A percentile compares a stretch with the other conserved stretches of the same genome.
Conservation (phyloP, 2,888 invertebrate genomes). For the Chesias legatella region DNA sequence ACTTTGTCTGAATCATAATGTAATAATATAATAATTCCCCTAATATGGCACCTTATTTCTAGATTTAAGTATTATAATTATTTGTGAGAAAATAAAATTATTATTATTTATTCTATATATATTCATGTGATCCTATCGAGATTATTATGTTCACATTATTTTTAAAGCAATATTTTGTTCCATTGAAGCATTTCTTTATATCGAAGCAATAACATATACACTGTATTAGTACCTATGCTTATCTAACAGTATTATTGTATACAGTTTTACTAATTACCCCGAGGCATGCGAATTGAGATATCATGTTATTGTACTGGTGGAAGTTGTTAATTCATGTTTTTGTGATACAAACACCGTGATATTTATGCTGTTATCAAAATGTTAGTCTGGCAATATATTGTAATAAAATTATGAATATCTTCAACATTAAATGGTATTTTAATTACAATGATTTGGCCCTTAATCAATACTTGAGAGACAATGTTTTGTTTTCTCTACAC, state of each 20-base stretch:
- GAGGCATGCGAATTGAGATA: constrained; percentile 25
- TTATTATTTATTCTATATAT: too few species aligned
- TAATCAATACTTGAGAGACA: constrained; percentile 1
- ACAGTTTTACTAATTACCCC: constrained; percentile 29
- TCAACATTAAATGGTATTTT: constrained; percentile 30
- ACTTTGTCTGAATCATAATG: constrained; percentile 34
- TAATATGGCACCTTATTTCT: constrained; percentile 53
- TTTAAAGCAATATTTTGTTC: constrained; percentile 58
- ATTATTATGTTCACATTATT: constrained; percentile 55
- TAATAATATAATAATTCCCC: constrained; percentile 38
- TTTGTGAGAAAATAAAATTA: too few species aligned
- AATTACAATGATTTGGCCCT: constrained; percentile 20
- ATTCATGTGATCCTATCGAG: constrained; percentile 58
- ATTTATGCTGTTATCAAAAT: constrained; percentile 29
- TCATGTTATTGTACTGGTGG: constrained; percentile 7
- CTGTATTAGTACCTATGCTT: constrained; percentile 39
- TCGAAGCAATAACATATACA: constrained; percentile 57
- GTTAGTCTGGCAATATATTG: constrained; percentile 45
- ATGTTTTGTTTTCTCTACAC: constrained; percentile 1
- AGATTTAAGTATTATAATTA: constrained; percentile 56
- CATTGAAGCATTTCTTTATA: constrained; percentile 51
- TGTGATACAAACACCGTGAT: constrained; percentile 33
- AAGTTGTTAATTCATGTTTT: constrained; percentile 23
- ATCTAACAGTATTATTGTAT: constrained; percentile 49
- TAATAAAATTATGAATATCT: constrained; percentile 46